Evolutionary conservation across 2,888 invertebrate genomes (phyloP).

Genomic region (Erpobdella octoculata): DNA sequence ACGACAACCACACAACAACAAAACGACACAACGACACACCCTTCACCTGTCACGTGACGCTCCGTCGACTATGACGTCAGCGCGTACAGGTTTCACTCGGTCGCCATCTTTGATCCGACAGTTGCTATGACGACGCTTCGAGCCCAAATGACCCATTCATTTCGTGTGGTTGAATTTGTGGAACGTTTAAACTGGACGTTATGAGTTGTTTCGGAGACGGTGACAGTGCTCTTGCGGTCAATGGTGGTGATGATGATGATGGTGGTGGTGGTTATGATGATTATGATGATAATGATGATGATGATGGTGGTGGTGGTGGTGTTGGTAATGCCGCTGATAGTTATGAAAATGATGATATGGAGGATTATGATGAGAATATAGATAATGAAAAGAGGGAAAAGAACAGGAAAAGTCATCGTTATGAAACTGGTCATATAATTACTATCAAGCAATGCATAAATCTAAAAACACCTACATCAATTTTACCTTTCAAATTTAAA

Average conservation of each 20-base stretch:
- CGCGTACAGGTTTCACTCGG: constrained; percentile 12
- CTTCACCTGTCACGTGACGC: constrained; percentile 2
- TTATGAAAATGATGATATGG: background rate
- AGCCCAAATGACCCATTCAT: constrained; percentile 12
- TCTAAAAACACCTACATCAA: too few relatives aligned
- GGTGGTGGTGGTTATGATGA: background rate
- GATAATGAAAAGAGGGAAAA: too few relatives aligned
- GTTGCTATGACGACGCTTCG: constrained; percentile 5
- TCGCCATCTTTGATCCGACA: constrained; percentile 10
- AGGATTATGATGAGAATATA: background rate
- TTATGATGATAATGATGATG: background rate
- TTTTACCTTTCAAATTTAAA: too few relatives aligned
- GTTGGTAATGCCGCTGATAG: background rate
- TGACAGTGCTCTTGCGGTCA: background rate
- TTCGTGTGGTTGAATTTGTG: constrained; percentile 10
- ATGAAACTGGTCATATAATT: too few relatives aligned
- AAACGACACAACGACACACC: background rate
- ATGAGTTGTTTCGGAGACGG: background rate
- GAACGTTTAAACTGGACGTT: background rate
- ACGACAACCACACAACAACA: too few relatives aligned
- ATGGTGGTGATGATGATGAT: background rate
- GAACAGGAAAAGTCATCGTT: too few relatives aligned
- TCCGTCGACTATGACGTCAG: background rate
- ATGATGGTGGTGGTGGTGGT: background rate
- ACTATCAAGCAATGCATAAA: too few relatives aligned